phyloP scores from a whole-genome alignment of 1,140 invertebrate species.

The Eupeodes corollae region DNA sequence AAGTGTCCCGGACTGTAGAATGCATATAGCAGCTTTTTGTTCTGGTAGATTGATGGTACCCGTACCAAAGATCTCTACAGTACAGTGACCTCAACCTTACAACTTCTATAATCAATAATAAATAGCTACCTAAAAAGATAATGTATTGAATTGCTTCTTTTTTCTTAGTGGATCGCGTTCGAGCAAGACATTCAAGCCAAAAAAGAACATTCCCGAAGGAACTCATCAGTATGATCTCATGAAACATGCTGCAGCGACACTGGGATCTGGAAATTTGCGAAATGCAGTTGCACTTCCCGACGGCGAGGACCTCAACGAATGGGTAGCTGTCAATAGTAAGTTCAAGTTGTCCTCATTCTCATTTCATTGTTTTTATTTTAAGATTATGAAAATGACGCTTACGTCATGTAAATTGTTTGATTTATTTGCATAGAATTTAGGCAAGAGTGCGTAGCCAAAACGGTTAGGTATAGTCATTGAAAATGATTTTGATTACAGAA shows the following conservation, averaged over 20 bases:
- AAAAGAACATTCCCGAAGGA: slow-evolving; percentile 98
- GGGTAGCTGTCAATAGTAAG: slow-evolving; percentile 98
- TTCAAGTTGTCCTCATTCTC: slow-evolving; percentile 18
- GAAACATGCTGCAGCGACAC: slow-evolving; percentile 96
- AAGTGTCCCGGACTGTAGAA: no score
- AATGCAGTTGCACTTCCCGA: slow-evolving; percentile 94
- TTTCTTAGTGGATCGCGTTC: slow-evolving; percentile 47
- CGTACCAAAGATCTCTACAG: neutral
- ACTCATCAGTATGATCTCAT: slow-evolving; percentile 98
- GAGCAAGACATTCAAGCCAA: slow-evolving; percentile 96
- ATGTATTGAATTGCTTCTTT: neutral
- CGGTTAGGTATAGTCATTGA: neutral
- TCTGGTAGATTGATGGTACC: neutral
- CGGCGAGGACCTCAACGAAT: slow-evolving; percentile 98
- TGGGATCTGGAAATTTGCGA: slow-evolving; percentile 93
- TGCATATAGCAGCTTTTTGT: no score
- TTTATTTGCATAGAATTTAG: neutral
- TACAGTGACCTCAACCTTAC: neutral
- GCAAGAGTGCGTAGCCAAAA: no score
- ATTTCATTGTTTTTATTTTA: neutral
- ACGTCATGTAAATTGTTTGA: neutral
- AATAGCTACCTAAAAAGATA: neutral
- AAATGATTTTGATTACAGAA: neutral
- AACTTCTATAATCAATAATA: neutral
- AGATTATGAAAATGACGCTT: no score